A percentile compares a stretch with the other conserved stretches of the same genome.
These are phyloP conservation scores for Eurosta solidaginis DNA, from an alignment of 1,140 invertebrate genomes.

Conservation along the genomic window DNA sequence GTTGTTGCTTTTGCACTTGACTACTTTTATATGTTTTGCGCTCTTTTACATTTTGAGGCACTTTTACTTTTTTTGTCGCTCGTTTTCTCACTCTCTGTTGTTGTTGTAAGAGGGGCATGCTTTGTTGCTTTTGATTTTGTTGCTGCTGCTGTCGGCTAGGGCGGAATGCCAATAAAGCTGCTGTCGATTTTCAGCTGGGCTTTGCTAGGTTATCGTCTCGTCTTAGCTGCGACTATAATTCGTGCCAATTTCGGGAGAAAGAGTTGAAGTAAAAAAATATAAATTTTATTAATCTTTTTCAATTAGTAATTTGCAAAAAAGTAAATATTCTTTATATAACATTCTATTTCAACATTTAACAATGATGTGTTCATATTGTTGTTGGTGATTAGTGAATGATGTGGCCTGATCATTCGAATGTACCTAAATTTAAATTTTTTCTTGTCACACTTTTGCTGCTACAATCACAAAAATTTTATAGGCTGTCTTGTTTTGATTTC, in stretches of 20 bases:
- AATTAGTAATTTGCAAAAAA: no score
- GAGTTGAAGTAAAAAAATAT: no score
- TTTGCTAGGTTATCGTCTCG: constrained; percentile 59
- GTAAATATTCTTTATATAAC: background rate
- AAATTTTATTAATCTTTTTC: no score
- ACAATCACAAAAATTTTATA: no score
- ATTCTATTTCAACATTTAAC: background rate
- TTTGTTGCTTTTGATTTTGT: constrained; percentile 16
- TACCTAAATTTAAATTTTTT: no score
- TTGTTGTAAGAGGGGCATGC: constrained; percentile 17
- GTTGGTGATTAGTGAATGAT: constrained; percentile 17
- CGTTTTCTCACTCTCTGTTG: constrained; percentile 18
- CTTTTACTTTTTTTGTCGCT: constrained; percentile 16
- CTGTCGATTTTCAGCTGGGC: constrained; percentile 57
- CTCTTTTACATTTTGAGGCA: background rate
- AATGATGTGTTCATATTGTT: constrained; percentile 11
- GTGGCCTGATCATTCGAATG: constrained; percentile 27
- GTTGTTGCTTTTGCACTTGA: no score
- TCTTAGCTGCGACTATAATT: constrained; percentile 56
- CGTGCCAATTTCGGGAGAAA: background rate
- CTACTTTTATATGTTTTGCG: background rate
- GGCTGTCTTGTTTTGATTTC: no score
- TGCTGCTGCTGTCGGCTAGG: constrained; percentile 31
- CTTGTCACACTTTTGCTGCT: no score
- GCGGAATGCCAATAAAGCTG: constrained; percentile 34